Conservation (phyloP, 2,113 vertebrate genomes). For the Pungitius pungitius region DNA sequence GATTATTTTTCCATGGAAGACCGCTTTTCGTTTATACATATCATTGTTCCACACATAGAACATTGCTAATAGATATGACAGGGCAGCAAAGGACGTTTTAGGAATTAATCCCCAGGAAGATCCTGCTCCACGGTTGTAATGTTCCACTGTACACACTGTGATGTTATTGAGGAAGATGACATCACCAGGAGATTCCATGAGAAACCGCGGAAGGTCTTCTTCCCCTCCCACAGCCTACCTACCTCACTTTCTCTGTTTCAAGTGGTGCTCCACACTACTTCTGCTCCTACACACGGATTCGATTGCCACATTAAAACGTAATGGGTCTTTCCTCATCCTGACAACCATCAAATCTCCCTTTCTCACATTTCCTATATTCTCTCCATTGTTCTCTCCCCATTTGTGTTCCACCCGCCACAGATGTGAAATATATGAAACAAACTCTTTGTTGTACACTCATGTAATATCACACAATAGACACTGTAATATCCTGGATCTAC, state of each 20-base stretch:
- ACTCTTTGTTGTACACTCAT: background rate
- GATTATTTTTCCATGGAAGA: background rate
- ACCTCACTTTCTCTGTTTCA: conserved; percentile 4
- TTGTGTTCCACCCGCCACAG: background rate
- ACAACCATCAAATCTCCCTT: background rate
- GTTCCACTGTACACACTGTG: conserved; percentile 9
- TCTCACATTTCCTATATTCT: background rate
- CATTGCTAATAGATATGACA: conserved; percentile 2
- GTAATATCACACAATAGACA: background rate
- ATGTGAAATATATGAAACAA: background rate
- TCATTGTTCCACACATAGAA: background rate
- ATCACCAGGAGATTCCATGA: conserved; percentile 57
- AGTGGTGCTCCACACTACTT: conserved; percentile 2
- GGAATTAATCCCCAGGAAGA: conserved; percentile 63
- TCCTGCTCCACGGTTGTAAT: conserved; percentile 9
- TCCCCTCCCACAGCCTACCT: conserved; percentile 29
- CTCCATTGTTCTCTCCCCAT: background rate
- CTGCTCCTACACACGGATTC: conserved; percentile 12
- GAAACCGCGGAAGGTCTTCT: conserved; percentile 12
- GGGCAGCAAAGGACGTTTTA: conserved; percentile 6
- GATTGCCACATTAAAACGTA: background rate
- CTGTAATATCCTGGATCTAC: background rate
- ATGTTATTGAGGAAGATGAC: conserved; percentile 48
- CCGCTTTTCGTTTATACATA: conserved; percentile 11
- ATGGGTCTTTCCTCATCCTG: background rate